Evolutionary conservation across 2,113 vertebrate species (phyloP).

Genomic region (Nothoprocta pentlandii): DNA sequence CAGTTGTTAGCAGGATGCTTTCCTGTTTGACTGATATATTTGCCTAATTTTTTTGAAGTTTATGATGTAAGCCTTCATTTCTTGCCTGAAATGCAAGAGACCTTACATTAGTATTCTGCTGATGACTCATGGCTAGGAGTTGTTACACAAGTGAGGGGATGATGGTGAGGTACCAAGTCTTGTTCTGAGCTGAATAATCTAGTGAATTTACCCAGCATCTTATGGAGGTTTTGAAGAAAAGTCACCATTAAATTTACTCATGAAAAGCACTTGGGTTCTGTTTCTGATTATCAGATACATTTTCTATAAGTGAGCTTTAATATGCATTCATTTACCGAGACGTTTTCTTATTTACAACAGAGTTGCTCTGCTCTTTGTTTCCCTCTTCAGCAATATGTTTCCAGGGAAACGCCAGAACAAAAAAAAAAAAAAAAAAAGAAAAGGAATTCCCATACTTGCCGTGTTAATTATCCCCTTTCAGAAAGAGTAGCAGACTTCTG

Average conservation of each 20-base stretch:
- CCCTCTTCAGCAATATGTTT: background rate
- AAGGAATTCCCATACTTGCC: background rate
- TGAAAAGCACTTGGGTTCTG: background rate
- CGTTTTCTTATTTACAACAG: rapidly evolving
- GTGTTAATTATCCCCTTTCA: background rate
- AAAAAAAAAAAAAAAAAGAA: background rate
- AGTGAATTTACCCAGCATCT: background rate
- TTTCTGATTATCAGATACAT: background rate
- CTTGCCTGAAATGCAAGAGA: background rate
- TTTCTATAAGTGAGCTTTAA: background rate
- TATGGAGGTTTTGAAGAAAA: background rate
- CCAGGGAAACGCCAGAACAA: background rate
- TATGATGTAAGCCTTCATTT: background rate
- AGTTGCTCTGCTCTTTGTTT: background rate
- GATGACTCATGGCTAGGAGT: background rate
- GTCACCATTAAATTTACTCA: background rate
- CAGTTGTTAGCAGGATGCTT: rapidly evolving
- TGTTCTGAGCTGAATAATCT: background rate
- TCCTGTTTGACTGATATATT: rapidly evolving
- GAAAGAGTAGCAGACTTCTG: background rate
- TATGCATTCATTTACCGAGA: background rate
- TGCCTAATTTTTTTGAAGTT: background rate
- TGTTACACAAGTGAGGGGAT: rapidly evolving
- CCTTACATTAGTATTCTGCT: background rate
- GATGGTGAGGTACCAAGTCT: background rate